Base-by-base conservation (phyloP, 1,140 invertebrate species). In the Cyclina sinensis region DNA sequence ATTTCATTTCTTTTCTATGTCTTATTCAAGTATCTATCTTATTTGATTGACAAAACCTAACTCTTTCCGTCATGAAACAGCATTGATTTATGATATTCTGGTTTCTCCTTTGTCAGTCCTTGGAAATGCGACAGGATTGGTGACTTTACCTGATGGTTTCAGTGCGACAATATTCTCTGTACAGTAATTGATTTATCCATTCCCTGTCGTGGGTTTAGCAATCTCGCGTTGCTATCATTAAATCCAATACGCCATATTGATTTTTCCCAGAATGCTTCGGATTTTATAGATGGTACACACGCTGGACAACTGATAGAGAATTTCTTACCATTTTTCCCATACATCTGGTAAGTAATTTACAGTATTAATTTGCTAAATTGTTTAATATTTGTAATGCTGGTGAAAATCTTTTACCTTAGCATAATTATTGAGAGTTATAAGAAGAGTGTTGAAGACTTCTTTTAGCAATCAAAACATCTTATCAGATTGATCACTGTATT, bases 141-240 rank as follows among this genome's bases (percentile, higher is more conserved):
- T 70, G 65, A 21, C 65, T 70, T 70, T 70, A 70, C 65, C 65
- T 70, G 65, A 70, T 70, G 65, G 27, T 70, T 70, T 70, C 37
- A 37, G 9, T 70, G 65, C 65, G 65, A 37, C 65, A 70, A 70
- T 37, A 70, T 70, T 70, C 35, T 70, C 65, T 32, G 37, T 70
- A 35, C 65, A n/a, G 37, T 70, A 70, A 70, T 70, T 70, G 65
- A 70, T 70, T 70, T 70, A 70, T 70, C 65, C 65, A 70, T 70
- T 62, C 18, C 65, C 37, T 39, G 32, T 5, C 32, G 35, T 14
- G 65, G 37, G 65, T 32, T 37, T 70, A 37, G 65, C 65, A 11
- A 70, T 70, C 35, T 32, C 35, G 32, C 32, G 65, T 39, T 70
- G 30, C 65, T 39, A 70, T 32, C 65, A 70, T 70, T 70, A 70